Percentiles rank a stretch among this genome's conserved stretches.
These are phyloP conservation scores for Pedicia rivosa DNA, from an alignment of 2,888 invertebrate genomes.

Conservation along the genomic window DNA sequence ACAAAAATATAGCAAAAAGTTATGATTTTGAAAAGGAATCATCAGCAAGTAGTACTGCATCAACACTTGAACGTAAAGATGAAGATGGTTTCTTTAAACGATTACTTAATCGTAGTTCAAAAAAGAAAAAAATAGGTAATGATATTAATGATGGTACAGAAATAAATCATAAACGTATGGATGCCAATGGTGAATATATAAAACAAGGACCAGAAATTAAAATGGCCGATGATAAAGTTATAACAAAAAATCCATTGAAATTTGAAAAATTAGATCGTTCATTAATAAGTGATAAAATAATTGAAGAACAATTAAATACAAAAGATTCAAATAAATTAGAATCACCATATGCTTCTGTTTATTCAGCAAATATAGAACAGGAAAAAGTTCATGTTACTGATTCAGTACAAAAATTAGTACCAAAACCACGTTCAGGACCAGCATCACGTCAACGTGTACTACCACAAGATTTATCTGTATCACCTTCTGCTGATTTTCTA, in stretches of 20 bases:
- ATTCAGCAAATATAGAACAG: background rate
- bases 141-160: slow-evolving; percentile 12
- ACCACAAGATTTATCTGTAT: slow-evolving; percentile 36
- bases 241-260: no score
- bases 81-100: slow-evolving; percentile 46
- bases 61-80: slow-evolving; percentile 15
- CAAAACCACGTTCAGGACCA: slow-evolving; percentile 32
- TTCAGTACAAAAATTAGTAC: background rate
- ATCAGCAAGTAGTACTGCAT: slow-evolving; percentile 1
- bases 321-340: no score
- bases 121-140: slow-evolving; percentile 42
- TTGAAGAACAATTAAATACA: background rate
- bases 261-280: background rate
- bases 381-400: background rate
- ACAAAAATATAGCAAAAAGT: slow-evolving; percentile 6
- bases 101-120: slow-evolving; percentile 50
- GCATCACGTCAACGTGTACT: slow-evolving; percentile 38
- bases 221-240: slow-evolving; percentile 33
- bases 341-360: background rate
- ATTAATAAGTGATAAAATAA: background rate
- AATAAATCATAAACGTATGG: slow-evolving; percentile 32
- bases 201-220: slow-evolving; percentile 22
- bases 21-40: slow-evolving; percentile 6
- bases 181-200: slow-evolving; percentile 36
- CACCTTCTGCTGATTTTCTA: no score